Conservation (phyloP, 1,140 invertebrate species). For the Drosophila chauvacae region DNA sequence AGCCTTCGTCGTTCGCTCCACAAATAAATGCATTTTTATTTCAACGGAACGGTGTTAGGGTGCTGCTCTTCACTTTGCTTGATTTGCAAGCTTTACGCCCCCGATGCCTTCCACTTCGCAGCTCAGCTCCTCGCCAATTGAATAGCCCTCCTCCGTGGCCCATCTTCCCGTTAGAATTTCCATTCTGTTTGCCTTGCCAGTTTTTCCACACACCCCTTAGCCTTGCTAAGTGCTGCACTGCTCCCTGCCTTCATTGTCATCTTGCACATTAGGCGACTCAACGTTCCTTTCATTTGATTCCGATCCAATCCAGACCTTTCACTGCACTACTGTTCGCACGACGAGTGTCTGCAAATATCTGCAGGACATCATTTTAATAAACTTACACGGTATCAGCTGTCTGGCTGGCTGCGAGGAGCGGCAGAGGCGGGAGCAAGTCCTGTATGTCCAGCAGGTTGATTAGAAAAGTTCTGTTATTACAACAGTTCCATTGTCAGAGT, state of each 20-base stretch:
- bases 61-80: conserved; percentile 40
- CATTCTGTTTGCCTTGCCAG: conserved; percentile 53
- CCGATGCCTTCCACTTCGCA: conserved; percentile 12
- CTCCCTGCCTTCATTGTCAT: conserved; percentile 51
- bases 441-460: conserved; percentile 55
- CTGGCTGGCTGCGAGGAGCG: neutral
- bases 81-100: conserved; percentile 66
- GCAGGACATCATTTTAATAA: conserved; percentile 80
- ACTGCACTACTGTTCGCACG: conserved; percentile 3
- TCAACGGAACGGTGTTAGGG: conserved; percentile 15
- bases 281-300: conserved; percentile 45
- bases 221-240: conserved; percentile 31
- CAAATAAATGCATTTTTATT: conserved; percentile 80
- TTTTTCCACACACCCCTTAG: conserved; percentile 10
- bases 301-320: conserved; percentile 15
- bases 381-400: conserved; percentile 58
- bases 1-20: conserved; percentile 68
- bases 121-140: conserved; percentile 14
- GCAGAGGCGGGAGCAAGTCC: conserved; percentile 2
- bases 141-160: conserved; percentile 22
- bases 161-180: conserved; percentile 52
- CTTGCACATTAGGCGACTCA: conserved; percentile 62
- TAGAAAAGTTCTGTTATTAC: conserved; percentile 76
- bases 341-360: conserved; percentile 64
- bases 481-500: conserved; percentile 60